Evolutionary conservation across 23 tunicate genomes (phyloP).

Genomic region (Trididemnum clinides): DNA sequence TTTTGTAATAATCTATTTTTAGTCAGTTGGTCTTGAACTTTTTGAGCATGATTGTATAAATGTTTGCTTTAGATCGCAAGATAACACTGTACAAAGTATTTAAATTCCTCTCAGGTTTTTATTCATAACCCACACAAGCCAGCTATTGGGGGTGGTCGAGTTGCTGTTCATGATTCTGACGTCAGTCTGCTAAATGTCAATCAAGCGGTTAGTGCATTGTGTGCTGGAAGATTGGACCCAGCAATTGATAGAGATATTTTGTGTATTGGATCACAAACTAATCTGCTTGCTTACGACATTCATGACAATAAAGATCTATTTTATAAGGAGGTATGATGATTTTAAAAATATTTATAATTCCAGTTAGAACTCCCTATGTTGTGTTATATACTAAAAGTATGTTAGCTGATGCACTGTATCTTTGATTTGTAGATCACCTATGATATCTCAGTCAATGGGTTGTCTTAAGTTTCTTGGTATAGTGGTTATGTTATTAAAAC

Average conservation of each 20-base stretch:
- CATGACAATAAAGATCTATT: conserved; percentile 88
- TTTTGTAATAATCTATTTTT: too few relatives aligned
- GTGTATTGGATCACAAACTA: conserved; percentile 90
- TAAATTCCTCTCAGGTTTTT: conserved; percentile 51
- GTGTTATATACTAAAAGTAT: too few relatives aligned
- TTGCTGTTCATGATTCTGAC: conserved; percentile 70
- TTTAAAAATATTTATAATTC: not conserved
- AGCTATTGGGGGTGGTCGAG: conserved; percentile 64
- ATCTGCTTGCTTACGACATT: conserved; percentile 90
- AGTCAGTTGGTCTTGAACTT: too few relatives aligned
- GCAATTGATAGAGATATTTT: conserved; percentile 65
- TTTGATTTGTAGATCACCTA: too few relatives aligned
- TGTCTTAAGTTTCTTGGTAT: too few relatives aligned
- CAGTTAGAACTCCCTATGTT: too few relatives aligned
- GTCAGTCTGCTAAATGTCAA: conserved; percentile 77
- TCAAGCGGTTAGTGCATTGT: conserved; percentile 72
- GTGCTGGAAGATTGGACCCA: conserved; percentile 72
- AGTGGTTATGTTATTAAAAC: too few relatives aligned
- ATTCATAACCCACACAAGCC: conserved; percentile 85
- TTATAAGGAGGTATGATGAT: conserved; percentile 73
- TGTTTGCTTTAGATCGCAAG: too few relatives aligned
- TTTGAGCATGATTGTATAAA: too few relatives aligned
- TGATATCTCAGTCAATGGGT: too few relatives aligned
- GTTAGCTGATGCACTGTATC: too few relatives aligned
- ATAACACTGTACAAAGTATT: not conserved